phyloP scores from a whole-genome alignment of 2,888 invertebrate species.

The Polyommatus icarus region DNA sequence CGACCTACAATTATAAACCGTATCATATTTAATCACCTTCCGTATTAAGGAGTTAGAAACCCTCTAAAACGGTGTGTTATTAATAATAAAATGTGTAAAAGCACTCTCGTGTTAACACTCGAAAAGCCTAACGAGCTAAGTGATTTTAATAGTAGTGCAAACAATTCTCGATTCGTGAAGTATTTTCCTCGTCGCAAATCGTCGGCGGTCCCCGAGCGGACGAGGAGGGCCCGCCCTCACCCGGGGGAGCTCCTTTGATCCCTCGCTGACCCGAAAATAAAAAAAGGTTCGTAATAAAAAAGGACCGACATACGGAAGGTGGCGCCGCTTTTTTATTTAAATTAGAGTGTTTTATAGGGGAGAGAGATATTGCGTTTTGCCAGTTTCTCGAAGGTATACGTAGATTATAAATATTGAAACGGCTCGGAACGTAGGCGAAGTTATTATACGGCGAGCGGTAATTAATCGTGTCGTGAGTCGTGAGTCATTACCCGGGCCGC shows the following conservation, averaged over 20 bases:
- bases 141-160: constrained; percentile 77
- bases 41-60: not conserved
- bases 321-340: constrained; percentile 81
- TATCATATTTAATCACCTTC: constrained; percentile 1
- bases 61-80: not conserved
- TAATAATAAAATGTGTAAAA: not conserved
- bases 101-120: not conserved
- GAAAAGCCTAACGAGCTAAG: constrained; percentile 54
- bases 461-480: constrained; percentile 27
- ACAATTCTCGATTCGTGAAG: constrained; percentile 73
- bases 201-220: constrained; percentile 77
- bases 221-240: constrained; percentile 61
- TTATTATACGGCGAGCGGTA: constrained; percentile 2
- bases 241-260: constrained; percentile 78
- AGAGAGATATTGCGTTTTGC: constrained; percentile 78
- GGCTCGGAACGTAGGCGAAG: constrained; percentile 32
- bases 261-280: constrained; percentile 80
- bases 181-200: constrained; percentile 78
- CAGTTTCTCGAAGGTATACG: constrained; percentile 66
- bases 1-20: constrained; percentile 4
- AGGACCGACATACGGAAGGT: constrained; percentile 80
- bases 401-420: constrained; percentile 37
- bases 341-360: constrained; percentile 80
- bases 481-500: constrained; percentile 12
- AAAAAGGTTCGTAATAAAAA: constrained; percentile 79